Base-by-base conservation (phyloP, 2,888 invertebrate species). In the Acleris literana region DNA sequence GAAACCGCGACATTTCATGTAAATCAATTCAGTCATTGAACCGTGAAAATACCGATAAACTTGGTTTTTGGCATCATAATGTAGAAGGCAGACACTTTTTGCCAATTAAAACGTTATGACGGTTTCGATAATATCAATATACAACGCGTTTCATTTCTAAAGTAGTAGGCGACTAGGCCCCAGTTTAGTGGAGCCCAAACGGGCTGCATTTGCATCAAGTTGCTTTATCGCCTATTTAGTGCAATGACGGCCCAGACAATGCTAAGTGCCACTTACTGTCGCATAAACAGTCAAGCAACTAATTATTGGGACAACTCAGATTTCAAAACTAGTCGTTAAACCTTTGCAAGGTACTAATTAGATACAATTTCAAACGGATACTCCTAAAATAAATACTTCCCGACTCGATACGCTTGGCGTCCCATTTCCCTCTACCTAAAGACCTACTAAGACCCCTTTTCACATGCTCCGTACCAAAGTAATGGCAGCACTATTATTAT, bases 241-340 rank as follows among this genome's bases (percentile, higher is more conserved):
- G 39, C 64, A 25, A 64, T 64, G 59, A 69, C 58, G 58, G 66
- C 69, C 65, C 74, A 77, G 75, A 80, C 76, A 82, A 81, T 73
- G 69, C 69, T 68, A 74, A 73, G 68, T 60, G 72, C 70, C 74
- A 72, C 73, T 79, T 76, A 75, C 72, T 77, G 78, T 77, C 81
- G 69, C 72, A 67, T 69, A 70, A 73, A 72, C 75, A 67, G 73
- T 68, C 70, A 62, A 67, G 68, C 58, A 67, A 64, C 72, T 77
- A 82, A 81, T 82, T 77, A 74, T 76, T 71, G 68, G 71, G 73
- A 76, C 73, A 59, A 76, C 74, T 71, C 64, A 70, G 73, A 80
- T 81, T 64, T 55, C 59, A 49, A 18, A 60, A 64, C 55, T 46
- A 60, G n/a, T 25, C 49, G 25, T 6, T 46, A 17, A n/a, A 46